A percentile compares a stretch with the other conserved stretches of the same genome.
These are phyloP conservation scores for Drosophila grimshawi DNA, from an alignment of 1,140 invertebrate species.

Conservation along the genomic window DNA sequence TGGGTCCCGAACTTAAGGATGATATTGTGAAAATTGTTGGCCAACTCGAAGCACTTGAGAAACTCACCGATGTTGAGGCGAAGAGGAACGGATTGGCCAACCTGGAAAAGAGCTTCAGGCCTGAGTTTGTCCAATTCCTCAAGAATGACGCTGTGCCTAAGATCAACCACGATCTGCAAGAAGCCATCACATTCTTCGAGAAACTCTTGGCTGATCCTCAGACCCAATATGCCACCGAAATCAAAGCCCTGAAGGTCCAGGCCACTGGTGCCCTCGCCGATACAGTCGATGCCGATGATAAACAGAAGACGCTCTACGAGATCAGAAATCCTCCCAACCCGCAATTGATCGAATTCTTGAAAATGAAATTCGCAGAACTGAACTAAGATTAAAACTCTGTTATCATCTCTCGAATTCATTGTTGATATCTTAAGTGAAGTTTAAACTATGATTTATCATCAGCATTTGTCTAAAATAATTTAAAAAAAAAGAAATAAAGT, in stretches of 20 bases:
- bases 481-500: conserved; percentile 1
- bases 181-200: conserved; percentile 48
- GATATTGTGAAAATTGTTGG: conserved; percentile 49
- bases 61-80: conserved; percentile 42
- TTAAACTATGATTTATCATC: neutral
- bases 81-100: conserved; percentile 42
- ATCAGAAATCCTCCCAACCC: conserved; percentile 55
- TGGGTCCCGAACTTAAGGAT: conserved; percentile 29
- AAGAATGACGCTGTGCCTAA: conserved; percentile 52
- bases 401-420: conserved; percentile 3
- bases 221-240: conserved; percentile 40
- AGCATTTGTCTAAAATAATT: conserved; percentile 9
- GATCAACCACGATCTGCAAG: conserved; percentile 48
- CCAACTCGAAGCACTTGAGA: conserved; percentile 39
- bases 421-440: neutral
- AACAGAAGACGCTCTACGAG: conserved; percentile 56
- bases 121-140: conserved; percentile 55
- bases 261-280: conserved; percentile 43
- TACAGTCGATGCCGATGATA: conserved; percentile 48
- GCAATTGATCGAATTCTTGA: conserved; percentile 52
- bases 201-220: conserved; percentile 37
- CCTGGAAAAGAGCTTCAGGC: conserved; percentile 50
- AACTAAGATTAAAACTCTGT: conserved; percentile 21
- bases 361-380: conserved; percentile 55
- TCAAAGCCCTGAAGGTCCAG: conserved; percentile 47